phyloP scores from a whole-genome alignment of 1,140 invertebrate species.

The Lutraria rhynchaena region DNA sequence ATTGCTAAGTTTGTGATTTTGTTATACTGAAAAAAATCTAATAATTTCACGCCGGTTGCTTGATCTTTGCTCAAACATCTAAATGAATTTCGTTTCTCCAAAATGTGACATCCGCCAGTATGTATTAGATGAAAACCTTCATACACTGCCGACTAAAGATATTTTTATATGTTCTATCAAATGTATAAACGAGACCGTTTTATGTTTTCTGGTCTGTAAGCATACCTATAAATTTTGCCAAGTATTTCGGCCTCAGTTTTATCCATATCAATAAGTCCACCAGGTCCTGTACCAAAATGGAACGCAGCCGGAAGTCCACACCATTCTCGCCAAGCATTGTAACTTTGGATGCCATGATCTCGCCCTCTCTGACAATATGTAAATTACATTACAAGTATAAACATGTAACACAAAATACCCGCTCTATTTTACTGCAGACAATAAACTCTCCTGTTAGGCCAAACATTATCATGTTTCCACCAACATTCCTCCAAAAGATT shows the following conservation, averaged over 20 bases:
- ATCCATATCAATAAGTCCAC: slow-evolving; percentile 80
- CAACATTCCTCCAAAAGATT: no score
- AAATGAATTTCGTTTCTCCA: background rate
- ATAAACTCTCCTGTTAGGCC: no score
- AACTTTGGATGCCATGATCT: slow-evolving; percentile 95
- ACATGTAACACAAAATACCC: no score
- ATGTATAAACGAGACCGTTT: no score
- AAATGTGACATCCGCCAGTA: no score
- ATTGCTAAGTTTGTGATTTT: background rate
- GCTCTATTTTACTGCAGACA: no score
- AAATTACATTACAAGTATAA: no score
- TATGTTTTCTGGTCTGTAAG: no score
- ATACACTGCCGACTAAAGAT: no score
- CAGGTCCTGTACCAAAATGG: slow-evolving; percentile 84
- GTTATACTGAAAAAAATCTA: background rate
- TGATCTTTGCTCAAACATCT: background rate
- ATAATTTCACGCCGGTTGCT: background rate
- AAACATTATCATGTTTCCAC: no score
- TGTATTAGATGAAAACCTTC: no score
- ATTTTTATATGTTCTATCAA: no score
- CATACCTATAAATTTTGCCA: background rate
- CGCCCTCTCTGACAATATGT: slow-evolving; percentile 88
- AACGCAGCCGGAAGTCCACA: slow-evolving; percentile 86
- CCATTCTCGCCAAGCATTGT: slow-evolving; percentile 91
- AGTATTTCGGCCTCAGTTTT: background rate